Conservation (phyloP, 2,113 vertebrate genomes). For the Rhynchomys soricoides region DNA sequence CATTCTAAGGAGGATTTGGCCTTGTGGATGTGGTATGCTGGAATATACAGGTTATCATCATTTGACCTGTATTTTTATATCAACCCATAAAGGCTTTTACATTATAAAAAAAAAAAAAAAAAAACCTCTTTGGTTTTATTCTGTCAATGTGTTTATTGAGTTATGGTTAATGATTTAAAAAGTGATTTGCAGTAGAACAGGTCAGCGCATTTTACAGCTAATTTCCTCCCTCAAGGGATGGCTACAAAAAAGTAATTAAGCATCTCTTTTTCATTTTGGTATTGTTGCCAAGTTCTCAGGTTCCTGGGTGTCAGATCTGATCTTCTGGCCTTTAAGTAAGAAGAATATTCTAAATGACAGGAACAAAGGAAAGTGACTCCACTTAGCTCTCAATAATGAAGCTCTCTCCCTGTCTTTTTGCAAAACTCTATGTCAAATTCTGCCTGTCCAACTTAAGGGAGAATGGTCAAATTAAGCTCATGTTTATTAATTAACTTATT, state of each 20-base stretch:
- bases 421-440: conserved; percentile 49
- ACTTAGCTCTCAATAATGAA: not conserved
- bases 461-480: conserved; percentile 39
- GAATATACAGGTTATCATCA: not conserved
- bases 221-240: not conserved
- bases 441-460: conserved; percentile 11
- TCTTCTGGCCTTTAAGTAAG: conserved; percentile 60
- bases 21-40: not conserved
- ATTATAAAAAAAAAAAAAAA: conserved; percentile 68
- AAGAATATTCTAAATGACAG: conserved; percentile 27
- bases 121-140: conserved; percentile 55
- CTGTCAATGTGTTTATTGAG: conserved; percentile 65
- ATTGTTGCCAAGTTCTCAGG: conserved; percentile 16
- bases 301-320: conserved; percentile 45
- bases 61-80: conserved; percentile 66
- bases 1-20: not conserved
- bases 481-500: conserved; percentile 74
- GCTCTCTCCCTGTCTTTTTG: not conserved
- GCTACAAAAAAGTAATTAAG: conserved; percentile 56
- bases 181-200: conserved; percentile 69
- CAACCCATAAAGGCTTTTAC: conserved; percentile 66
- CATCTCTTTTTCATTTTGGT: not conserved
- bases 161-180: conserved; percentile 68
- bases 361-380: conserved; percentile 50
- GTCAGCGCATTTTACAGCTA: conserved; percentile 60